phyloP scores from a whole-genome alignment of 53 echinoderm and acorn worm genomes.

The Luidia sarsii region DNA sequence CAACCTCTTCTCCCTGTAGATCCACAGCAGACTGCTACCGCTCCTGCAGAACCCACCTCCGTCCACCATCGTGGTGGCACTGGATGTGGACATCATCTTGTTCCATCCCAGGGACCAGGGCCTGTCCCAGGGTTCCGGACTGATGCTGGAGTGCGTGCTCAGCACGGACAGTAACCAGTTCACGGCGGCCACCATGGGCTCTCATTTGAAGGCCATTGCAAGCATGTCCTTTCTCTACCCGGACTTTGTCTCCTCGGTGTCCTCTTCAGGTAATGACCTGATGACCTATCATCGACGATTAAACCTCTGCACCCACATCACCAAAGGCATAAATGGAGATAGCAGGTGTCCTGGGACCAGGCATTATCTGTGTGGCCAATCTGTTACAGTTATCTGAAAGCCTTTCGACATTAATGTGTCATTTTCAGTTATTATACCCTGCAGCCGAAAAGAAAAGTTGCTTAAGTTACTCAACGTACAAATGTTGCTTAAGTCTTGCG shows the following conservation, averaged over 20 bases:
- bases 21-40: not conserved
- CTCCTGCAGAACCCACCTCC: constrained; percentile 29
- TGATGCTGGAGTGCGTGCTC: constrained; percentile 16
- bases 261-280: constrained; percentile 19
- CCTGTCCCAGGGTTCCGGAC: not conserved
- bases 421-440: too few species aligned
- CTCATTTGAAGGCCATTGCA: constrained; percentile 5
- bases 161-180: constrained; percentile 4
- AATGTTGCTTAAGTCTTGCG: too few species aligned
- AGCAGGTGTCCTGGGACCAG: too few species aligned
- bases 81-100: constrained; percentile 19
- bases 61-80: not conserved
- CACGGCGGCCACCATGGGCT: not conserved
- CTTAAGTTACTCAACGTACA: too few species aligned
- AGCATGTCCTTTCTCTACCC: not conserved
- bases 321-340: too few species aligned
- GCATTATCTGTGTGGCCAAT: too few species aligned
- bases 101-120: not conserved
- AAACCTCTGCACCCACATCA: too few species aligned
- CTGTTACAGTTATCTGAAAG: too few species aligned
- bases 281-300: too few species aligned
- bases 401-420: too few species aligned
- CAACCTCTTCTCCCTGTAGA: not conserved
- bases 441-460: too few species aligned
- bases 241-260: not conserved